Evolutionary conservation across 2,113 vertebrate species (phyloP).

Genomic region (Gambusia affinis): DNA sequence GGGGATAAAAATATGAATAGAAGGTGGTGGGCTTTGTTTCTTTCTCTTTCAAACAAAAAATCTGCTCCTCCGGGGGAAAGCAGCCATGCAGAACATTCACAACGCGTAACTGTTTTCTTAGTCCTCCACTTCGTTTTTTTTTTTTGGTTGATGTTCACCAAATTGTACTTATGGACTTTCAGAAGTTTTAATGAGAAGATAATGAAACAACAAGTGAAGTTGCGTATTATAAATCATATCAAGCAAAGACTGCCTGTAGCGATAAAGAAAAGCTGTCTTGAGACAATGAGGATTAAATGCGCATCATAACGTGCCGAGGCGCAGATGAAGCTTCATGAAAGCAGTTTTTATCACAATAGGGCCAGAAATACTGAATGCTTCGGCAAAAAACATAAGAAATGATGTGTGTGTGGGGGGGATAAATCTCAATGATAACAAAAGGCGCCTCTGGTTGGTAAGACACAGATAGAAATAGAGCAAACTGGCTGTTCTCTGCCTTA

Average conservation of each 20-base stretch:
- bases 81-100: not conserved
- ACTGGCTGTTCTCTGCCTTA: constrained; percentile 25
- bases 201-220: constrained; percentile 27
- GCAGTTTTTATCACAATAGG: constrained; percentile 42
- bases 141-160: constrained; percentile 3
- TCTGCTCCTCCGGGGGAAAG: not conserved
- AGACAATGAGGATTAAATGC: constrained; percentile 40
- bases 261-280: constrained; percentile 3
- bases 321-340: constrained; percentile 45
- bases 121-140: not conserved
- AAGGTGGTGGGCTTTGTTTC: not conserved
- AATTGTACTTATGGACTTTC: constrained; percentile 36
- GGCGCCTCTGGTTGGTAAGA: constrained; percentile 10
- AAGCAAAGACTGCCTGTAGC: not conserved
- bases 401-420: not conserved
- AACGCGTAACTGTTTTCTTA: not conserved
- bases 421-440: constrained; percentile 28
- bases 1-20: constrained; percentile 11
- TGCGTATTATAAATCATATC: constrained; percentile 34
- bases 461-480: constrained; percentile 40
- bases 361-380: constrained; percentile 30
- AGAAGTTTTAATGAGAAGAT: constrained; percentile 48
- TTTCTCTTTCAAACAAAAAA: constrained; percentile 3
- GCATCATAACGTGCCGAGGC: not conserved
- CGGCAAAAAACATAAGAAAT: constrained; percentile 4